Base-by-base conservation (phyloP, 2,888 invertebrate genomes). In the Salpingus planirostris region DNA sequence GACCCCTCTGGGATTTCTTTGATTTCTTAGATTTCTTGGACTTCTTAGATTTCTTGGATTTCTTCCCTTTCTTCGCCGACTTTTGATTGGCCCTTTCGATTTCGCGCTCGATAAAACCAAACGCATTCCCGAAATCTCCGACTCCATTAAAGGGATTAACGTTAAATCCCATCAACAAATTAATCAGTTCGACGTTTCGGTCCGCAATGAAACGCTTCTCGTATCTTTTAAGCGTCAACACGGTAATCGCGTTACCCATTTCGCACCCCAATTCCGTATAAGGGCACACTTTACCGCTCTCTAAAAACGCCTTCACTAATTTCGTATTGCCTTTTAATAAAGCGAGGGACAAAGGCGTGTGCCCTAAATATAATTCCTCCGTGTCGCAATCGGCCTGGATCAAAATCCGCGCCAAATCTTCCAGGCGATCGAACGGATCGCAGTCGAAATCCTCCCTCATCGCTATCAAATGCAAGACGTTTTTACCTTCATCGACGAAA, bases 401-500 rank as follows among this genome's bases (percentile, higher is more conserved):
- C 3, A 63, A 33, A 10, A 44, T 13, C 11, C 33, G 28, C 3
- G 51, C 49, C 21, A 59, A 40, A 10, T 49, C 31, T 18, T 38
- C 31, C 3, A 56, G 49, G 36, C 42, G 43, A 27, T 44, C 27
- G 7, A 40, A 33, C 4, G 41, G 15, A 28, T 61, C 59, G 2
- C 36, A 29, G 2, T 32, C 21, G 32, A 54, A 60, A 40, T 65
- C 64, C 14, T 50, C 46, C 31, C 64, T 43, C 47, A 64, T 47
- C 28, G 55, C 55, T 3, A 65, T 36, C 8, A 64, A 42, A 30
- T 65, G 64, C 14, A 65, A 43, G 2, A 58, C 50, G 12, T 59
- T 62, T 42, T 63, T 64, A 3, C 62, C 62, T 11, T 14, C 13
- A n/a, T n/a, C n/a, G n/a, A n/a, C n/a, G n/a, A n/a, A n/a, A n/a